These are phyloP conservation scores for Crossoptilon crossoptilon DNA, from an alignment of 2,797 vertebrate genomes.

Conservation along the genomic window DNA sequence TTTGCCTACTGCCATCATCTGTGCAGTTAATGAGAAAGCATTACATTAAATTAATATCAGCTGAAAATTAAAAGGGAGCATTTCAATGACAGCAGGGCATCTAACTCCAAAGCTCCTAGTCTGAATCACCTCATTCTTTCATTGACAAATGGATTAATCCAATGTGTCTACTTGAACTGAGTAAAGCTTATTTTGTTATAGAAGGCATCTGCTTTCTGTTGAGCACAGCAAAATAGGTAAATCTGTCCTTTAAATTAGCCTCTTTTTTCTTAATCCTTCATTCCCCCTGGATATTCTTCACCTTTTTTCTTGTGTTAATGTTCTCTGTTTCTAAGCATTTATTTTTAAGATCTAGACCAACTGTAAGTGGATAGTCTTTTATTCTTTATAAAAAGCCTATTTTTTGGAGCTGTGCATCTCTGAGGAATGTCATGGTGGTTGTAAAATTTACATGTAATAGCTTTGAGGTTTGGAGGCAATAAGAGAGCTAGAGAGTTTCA, in stretches of 20 bases:
- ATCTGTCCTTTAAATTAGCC: slow-evolving; percentile 25
- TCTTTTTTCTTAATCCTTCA: slow-evolving; percentile 1
- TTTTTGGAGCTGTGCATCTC: neutral
- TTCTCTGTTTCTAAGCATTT: slow-evolving; percentile 18
- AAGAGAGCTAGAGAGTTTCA: slow-evolving; percentile 42
- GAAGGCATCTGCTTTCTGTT: slow-evolving; percentile 3
- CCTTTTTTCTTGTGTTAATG: neutral
- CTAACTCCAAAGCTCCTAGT: slow-evolving; percentile 19
- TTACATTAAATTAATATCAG: neutral
- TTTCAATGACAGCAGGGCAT: neutral
- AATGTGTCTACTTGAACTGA: neutral
- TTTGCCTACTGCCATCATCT: neutral
- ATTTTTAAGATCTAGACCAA: neutral
- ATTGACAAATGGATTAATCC: slow-evolving; percentile 18
- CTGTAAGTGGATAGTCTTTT: slow-evolving; percentile 8
- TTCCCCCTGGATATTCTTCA: neutral
- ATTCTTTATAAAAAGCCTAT: slow-evolving; percentile 44
- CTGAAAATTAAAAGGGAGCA: neutral
- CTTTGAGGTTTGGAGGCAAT: slow-evolving; percentile 50
- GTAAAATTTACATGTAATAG: slow-evolving; percentile 47
- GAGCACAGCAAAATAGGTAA: slow-evolving; percentile 1
- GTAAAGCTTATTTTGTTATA: slow-evolving; percentile 2
- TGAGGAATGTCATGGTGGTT: neutral
- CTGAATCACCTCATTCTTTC: slow-evolving; percentile 17
- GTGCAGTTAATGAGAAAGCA: neutral